A percentile compares a stretch with the other conserved stretches of the same genome.
Evolutionary conservation across 2,113 vertebrate species (phyloP).

Genomic region (Orthonyx spaldingii): DNA sequence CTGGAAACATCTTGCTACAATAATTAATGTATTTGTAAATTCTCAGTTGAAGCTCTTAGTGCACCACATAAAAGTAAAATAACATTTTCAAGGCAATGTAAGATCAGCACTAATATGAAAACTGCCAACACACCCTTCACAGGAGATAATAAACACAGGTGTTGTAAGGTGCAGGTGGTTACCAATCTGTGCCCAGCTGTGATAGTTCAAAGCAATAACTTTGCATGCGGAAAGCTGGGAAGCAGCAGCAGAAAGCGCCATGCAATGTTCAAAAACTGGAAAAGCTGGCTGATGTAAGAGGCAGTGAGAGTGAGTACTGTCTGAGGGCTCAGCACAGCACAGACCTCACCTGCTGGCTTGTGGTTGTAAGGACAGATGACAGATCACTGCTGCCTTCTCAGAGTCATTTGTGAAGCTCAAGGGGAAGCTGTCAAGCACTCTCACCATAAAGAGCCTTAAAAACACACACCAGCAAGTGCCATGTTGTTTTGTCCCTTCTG

Average conservation of each 20-base stretch:
- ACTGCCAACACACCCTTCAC: neutral
- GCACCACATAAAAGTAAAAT: neutral
- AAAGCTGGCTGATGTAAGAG: neutral
- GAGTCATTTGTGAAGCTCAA: neutral
- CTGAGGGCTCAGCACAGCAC: neutral
- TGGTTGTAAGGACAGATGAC: neutral
- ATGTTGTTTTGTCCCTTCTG: neutral
- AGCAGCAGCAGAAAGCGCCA: accelerated
- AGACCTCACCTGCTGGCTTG: neutral
- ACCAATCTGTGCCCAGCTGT: neutral
- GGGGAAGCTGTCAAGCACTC: neutral
- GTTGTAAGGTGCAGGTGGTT: neutral
- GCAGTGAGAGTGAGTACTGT: neutral
- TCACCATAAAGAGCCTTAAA: neutral
- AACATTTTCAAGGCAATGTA: neutral
- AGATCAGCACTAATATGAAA: neutral
- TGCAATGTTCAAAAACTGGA: neutral
- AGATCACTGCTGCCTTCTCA: neutral
- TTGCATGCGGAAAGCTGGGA: neutral
- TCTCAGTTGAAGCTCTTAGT: neutral
- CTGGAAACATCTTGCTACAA: neutral
- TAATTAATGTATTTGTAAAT: neutral
- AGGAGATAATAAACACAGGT: neutral
- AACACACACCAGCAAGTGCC: neutral
- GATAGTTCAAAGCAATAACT: neutral